A percentile compares a stretch with the other conserved stretches of the same genome.
Conservation (phyloP, 2,113 vertebrate species). For the Sander lucioperca region DNA sequence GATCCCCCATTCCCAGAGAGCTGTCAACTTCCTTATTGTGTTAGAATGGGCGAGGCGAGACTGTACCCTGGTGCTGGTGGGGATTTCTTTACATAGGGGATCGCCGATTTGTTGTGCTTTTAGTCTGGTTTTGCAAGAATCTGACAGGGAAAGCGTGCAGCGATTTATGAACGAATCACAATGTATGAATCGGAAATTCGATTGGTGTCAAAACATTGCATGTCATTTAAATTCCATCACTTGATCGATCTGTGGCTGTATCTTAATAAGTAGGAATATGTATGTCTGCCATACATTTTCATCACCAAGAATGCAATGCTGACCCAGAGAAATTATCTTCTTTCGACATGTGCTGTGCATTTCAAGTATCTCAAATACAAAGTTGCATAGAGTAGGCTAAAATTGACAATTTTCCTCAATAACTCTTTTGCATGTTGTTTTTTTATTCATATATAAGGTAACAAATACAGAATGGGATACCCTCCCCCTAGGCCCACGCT, state of each 20-base stretch:
- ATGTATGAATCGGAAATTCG: not conserved
- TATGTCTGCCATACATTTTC: conserved; percentile 1
- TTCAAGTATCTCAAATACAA: not conserved
- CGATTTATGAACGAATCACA: not conserved
- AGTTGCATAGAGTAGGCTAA: not conserved
- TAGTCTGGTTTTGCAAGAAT: not conserved
- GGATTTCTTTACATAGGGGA: conserved; percentile 19
- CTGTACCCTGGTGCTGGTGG: conserved; percentile 1
- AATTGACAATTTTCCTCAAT: not conserved
- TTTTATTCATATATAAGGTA: not conserved
- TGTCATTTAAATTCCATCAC: conserved; percentile 13
- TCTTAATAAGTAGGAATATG: not conserved
- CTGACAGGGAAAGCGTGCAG: not conserved
- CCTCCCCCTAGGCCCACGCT: not conserved
- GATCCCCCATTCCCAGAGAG: conserved; percentile 57
- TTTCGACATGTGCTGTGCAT: conserved; percentile 4
- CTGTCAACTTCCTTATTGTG: conserved; percentile 79
- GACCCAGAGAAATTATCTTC: not conserved
- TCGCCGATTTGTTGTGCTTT: conserved; percentile 2
- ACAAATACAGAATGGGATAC: not conserved
- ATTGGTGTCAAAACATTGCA: conserved; percentile 35
- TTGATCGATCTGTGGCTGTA: not conserved
- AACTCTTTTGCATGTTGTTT: not conserved
- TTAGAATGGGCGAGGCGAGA: conserved; percentile 74
- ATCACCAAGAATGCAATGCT: not conserved